Percentiles rank a stretch among this genome's conserved stretches.
Conservation (phyloP, 1,140 invertebrate species). For the Drosophila burlai region DNA sequence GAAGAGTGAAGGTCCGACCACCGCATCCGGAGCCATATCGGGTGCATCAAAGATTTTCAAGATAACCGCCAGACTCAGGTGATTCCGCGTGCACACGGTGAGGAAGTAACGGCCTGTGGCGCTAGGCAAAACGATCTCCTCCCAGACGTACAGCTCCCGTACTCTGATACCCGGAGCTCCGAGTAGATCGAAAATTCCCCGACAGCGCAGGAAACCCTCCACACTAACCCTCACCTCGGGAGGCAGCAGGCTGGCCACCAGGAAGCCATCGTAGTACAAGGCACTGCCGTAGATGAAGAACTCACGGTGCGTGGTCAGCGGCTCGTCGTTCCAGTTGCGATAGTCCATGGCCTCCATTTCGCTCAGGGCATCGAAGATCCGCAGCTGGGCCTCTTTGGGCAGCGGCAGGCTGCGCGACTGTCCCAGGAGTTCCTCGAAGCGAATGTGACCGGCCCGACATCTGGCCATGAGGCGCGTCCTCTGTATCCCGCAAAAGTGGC, state of each 20-base stretch:
- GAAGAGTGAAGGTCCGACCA: conserved; percentile 84
- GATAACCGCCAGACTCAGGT: conserved; percentile 89
- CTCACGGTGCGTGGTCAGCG: conserved; percentile 90
- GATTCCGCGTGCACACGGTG: conserved; percentile 90
- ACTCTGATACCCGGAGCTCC: conserved; percentile 87
- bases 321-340: conserved; percentile 92
- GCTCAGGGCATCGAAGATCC: conserved; percentile 92
- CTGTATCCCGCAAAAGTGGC: conserved; percentile 75
- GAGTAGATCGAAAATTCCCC: conserved; percentile 89
- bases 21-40: conserved; percentile 64
- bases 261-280: conserved; percentile 90
- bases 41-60: conserved; percentile 89
- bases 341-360: conserved; percentile 94
- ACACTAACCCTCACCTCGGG: conserved; percentile 90
- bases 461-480: conserved; percentile 53
- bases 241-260: conserved; percentile 90
- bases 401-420: conserved; percentile 86
- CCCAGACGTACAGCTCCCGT: conserved; percentile 91
- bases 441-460: conserved; percentile 32
- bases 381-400: conserved; percentile 90
- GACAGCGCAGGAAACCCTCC: conserved; percentile 89
- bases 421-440: conserved; percentile 73
- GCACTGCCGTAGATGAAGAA: conserved; percentile 91
- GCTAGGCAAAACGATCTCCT: conserved; percentile 88
- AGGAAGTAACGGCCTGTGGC: conserved; percentile 88